phyloP scores from a whole-genome alignment of 2,797 vertebrate genomes.

The Eremophila alpestris region DNA sequence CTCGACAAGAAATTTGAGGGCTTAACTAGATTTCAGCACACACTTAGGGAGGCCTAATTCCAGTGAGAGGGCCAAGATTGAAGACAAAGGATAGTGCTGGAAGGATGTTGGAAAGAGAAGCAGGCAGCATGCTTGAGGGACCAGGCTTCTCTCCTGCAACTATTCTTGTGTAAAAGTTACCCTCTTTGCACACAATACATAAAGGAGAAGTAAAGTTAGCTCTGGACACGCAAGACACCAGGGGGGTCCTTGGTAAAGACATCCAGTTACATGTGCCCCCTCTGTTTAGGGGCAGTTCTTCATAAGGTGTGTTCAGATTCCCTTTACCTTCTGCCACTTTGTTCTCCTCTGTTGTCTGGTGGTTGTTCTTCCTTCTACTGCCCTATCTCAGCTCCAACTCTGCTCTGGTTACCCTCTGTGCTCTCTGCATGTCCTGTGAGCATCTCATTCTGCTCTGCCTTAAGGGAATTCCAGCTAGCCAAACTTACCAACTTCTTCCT shows the following conservation, averaged over 20 bases:
- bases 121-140: not conserved
- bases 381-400: not conserved
- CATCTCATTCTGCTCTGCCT: not conserved
- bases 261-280: not conserved
- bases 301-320: not conserved
- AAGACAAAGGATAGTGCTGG: not conserved
- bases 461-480: not conserved
- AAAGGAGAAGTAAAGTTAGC: not conserved
- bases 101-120: not conserved
- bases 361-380: not conserved
- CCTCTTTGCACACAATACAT: not conserved
- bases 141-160: not conserved
- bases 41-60: not conserved
- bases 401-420: not conserved
- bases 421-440: not conserved
- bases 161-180: not conserved
- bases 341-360: not conserved
- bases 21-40: not conserved
- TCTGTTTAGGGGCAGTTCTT: not conserved
- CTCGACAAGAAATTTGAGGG: not conserved
- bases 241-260: not conserved
- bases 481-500: not conserved
- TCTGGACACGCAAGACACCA: not conserved
- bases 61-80: not conserved
- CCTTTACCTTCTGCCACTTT: not conserved